Conservation (phyloP, 2,888 invertebrate genomes). For the Imbricaverruca yamaguchii region DNA sequence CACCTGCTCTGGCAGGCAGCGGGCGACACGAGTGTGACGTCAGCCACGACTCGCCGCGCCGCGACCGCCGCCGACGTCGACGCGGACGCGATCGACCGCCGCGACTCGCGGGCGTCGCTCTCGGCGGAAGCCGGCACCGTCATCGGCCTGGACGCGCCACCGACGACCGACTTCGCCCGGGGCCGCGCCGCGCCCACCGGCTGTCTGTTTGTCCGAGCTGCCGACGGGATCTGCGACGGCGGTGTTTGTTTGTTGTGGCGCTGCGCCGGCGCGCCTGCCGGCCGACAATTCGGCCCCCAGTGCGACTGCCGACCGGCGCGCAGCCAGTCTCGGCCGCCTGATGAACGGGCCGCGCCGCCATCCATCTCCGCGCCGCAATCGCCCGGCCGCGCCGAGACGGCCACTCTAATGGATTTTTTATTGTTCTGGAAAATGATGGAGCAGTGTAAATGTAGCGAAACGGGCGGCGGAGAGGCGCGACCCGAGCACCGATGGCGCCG, state of each 20-base stretch:
- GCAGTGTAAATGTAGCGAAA: slow-evolving; percentile 20
- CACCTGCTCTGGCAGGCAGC: too few relatives aligned
- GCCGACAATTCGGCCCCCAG: slow-evolving; percentile 7
- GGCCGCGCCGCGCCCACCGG: background rate
- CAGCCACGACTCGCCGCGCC: too few relatives aligned
- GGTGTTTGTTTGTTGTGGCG: background rate
- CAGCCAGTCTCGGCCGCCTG: background rate
- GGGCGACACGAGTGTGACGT: too few relatives aligned
- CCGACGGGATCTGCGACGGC: background rate
- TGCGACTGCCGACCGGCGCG: background rate
- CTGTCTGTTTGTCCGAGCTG: background rate
- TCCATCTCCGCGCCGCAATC: background rate
- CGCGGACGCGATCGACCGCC: too few relatives aligned
- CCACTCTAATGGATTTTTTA: slow-evolving; percentile 18
- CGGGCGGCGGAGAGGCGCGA: background rate
- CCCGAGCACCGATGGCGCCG: background rate
- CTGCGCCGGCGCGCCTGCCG: background rate
- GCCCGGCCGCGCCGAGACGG: background rate
- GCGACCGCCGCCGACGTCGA: too few relatives aligned
- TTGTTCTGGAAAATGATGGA: slow-evolving; percentile 22
- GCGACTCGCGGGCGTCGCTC: too few relatives aligned
- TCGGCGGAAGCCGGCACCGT: too few relatives aligned
- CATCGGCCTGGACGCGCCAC: too few relatives aligned
- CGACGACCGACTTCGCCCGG: background rate
- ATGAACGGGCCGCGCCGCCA: background rate